These are phyloP conservation scores for Falco biarmicus DNA, from an alignment of 2,797 vertebrate genomes.

Conservation along the genomic window DNA sequence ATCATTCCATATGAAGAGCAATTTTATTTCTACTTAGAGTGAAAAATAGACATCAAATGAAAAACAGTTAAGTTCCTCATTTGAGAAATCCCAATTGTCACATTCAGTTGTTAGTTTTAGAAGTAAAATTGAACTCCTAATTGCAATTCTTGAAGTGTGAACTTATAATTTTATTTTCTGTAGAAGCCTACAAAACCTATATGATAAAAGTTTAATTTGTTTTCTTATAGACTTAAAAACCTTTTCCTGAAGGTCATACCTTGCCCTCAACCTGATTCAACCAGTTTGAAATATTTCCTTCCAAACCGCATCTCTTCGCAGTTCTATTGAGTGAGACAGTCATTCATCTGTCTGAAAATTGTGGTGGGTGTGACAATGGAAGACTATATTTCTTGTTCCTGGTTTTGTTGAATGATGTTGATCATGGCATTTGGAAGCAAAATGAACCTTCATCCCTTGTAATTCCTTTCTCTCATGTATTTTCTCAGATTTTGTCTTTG, in stretches of 20 bases:
- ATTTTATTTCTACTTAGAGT: not conserved
- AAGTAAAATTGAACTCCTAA: not conserved
- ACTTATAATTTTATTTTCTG: slow-evolving; percentile 30
- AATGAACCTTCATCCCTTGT: not conserved
- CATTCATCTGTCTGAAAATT: not conserved
- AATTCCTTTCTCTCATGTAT: not conserved
- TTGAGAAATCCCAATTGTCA: slow-evolving; percentile 13
- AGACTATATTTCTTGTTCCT: not conserved
- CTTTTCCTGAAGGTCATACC: slow-evolving; percentile 1
- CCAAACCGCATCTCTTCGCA: not conserved
- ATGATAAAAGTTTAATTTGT: slow-evolving; percentile 5
- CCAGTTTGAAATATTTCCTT: not conserved
- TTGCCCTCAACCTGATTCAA: slow-evolving; percentile 14
- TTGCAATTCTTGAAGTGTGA: slow-evolving; percentile 20
- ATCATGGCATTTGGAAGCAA: not conserved
- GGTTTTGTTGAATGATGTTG: not conserved
- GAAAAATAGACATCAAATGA: not conserved
- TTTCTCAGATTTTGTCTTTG: not conserved
- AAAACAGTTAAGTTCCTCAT: not conserved
- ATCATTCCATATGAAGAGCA: not conserved
- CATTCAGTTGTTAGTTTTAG: not conserved
- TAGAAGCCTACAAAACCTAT: not conserved
- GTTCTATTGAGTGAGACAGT: not conserved
- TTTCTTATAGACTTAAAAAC: slow-evolving; percentile 24
- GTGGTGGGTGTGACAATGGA: not conserved